Percentiles rank a stretch among this genome's conserved stretches.
Conservation (phyloP, 2,113 vertebrate genomes). For the Gallinago undulata region DNA sequence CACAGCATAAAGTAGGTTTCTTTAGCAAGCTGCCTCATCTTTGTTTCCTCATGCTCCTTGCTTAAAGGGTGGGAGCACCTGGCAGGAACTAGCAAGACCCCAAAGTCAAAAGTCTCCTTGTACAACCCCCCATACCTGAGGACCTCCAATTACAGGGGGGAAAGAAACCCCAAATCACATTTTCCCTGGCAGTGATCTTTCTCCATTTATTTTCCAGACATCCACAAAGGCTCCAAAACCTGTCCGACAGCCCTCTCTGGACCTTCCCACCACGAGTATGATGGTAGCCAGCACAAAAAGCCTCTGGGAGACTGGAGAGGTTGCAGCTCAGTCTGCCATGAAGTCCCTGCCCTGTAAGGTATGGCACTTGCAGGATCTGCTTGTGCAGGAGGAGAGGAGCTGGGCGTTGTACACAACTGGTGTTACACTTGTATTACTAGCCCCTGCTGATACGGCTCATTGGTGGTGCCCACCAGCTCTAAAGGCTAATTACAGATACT, state of each 20-base stretch:
- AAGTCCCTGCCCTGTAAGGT: conserved; percentile 81
- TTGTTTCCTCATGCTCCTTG: neutral
- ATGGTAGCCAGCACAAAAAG: conserved; percentile 87
- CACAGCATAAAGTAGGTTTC: neutral
- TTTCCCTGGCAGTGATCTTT: neutral
- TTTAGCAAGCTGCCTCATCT: neutral
- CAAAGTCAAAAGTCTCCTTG: neutral
- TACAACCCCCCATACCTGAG: neutral
- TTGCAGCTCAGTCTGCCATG: conserved; percentile 68
- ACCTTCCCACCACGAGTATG: conserved; percentile 80
- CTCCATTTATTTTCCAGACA: conserved; percentile 58
- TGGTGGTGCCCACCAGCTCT: neutral
- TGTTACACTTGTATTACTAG: fast-evolving
- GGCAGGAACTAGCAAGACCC: neutral
- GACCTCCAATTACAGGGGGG: neutral
- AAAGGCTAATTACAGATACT: neutral
- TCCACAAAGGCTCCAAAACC: conserved; percentile 75
- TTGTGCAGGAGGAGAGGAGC: fast-evolving
- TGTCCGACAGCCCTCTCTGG: conserved; percentile 72
- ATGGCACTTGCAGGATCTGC: neutral
- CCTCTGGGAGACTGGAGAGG: conserved; percentile 87
- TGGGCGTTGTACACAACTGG: fast-evolving
- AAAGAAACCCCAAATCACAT: neutral
- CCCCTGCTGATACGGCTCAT: neutral
- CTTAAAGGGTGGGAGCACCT: neutral